These are phyloP conservation scores for Podarcis muralis DNA, from an alignment of 2,113 vertebrate species.

Conservation along the genomic window DNA sequence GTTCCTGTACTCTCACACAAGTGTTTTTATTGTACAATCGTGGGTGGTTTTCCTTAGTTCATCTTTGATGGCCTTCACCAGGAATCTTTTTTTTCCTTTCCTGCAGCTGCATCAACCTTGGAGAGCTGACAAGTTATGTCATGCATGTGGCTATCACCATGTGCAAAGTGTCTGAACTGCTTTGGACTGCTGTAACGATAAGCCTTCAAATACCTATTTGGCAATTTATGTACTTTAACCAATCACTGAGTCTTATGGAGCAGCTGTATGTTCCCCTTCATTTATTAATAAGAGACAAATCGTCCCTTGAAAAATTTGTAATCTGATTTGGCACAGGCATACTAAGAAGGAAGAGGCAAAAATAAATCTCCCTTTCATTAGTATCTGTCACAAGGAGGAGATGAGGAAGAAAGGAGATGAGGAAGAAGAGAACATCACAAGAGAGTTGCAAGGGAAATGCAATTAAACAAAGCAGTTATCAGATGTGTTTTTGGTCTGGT, in stretches of 20 bases:
- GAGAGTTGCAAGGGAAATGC: neutral
- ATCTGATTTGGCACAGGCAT: neutral
- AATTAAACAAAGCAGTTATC: conserved; percentile 21
- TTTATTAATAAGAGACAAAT: neutral
- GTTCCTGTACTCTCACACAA: neutral
- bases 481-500: conserved; percentile 12
- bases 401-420: neutral
- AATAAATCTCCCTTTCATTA: neutral
- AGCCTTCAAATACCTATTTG: neutral
- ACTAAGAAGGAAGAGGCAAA: neutral
- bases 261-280: neutral
- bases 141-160: neutral
- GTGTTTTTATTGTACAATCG: too few species aligned
- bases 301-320: neutral
- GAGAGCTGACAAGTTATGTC: neutral
- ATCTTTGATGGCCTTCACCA: neutral
- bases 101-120: neutral
- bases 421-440: neutral
- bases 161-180: neutral
- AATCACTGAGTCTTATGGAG: neutral
- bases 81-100: neutral
- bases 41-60: neutral
- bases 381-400: neutral
- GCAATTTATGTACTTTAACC: neutral
- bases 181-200: neutral